Evolutionary conservation across 2,888 invertebrate species (phyloP).

Genomic region (Chydorus sphaericus): DNA sequence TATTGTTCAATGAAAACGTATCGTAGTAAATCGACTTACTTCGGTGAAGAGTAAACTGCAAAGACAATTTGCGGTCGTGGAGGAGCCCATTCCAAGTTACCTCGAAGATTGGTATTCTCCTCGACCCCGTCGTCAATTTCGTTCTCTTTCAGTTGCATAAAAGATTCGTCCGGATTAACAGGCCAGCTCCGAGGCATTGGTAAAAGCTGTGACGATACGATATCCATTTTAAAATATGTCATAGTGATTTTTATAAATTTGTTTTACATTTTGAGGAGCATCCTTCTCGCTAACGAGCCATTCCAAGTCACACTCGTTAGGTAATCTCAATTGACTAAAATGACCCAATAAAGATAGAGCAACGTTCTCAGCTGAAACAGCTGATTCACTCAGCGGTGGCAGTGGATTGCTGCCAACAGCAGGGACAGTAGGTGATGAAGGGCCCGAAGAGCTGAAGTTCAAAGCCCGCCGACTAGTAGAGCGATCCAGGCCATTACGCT

Average conservation of each 20-base stretch:
- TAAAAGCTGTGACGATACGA: conserved; percentile 36
- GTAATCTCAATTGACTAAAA: conserved; percentile 59
- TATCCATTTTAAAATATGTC: conserved; percentile 5
- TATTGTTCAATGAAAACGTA: background rate
- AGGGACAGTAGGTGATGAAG: background rate
- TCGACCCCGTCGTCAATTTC: conserved; percentile 21
- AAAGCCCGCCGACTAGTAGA: background rate
- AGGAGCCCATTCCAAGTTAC: conserved; percentile 69
- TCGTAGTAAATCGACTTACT: conserved; percentile 36
- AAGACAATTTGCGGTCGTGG: conserved; percentile 70
- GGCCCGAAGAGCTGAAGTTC: background rate
- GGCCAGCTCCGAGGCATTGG: conserved; percentile 59
- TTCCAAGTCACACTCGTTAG: conserved; percentile 58
- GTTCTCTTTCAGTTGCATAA: conserved; percentile 28
- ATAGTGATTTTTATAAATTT: conserved; percentile 1
- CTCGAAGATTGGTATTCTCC: conserved; percentile 41
- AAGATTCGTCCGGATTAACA: conserved; percentile 45
- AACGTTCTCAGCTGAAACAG: conserved; percentile 54
- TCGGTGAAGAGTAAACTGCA: conserved; percentile 50
- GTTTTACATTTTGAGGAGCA: conserved; percentile 46
- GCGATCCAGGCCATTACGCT: background rate
- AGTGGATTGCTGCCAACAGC: background rate
- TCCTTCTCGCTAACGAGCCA: conserved; percentile 68
- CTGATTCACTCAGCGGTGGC: background rate
- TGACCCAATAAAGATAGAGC: conserved; percentile 58